Conservation (phyloP, 1,140 invertebrate species). For the Drosophila insularis region DNA sequence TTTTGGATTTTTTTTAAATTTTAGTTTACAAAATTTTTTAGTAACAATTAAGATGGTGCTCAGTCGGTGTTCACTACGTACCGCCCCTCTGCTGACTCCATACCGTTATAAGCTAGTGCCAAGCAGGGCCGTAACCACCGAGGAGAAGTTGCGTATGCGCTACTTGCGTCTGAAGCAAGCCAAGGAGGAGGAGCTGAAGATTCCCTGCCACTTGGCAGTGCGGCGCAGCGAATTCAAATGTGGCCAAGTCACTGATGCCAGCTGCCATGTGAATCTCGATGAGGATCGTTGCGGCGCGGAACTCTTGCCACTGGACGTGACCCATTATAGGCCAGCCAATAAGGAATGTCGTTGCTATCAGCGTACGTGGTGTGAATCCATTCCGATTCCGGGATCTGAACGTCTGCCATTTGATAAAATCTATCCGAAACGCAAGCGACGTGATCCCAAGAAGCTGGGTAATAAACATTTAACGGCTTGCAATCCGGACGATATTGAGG, state of each 20-base stretch:
- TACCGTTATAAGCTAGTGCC: background rate
- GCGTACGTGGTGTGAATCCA: slow-evolving; percentile 40
- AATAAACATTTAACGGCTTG: background rate
- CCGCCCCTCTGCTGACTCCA: background rate
- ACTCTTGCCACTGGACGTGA: slow-evolving; percentile 17
- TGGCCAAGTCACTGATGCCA: background rate
- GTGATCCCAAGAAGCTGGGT: background rate
- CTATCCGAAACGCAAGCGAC: slow-evolving; percentile 8
- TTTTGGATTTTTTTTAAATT: background rate
- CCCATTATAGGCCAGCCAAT: slow-evolving; percentile 33
- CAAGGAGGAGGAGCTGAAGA: too few species aligned
- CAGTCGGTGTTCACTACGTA: background rate
- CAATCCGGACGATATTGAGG: background rate
- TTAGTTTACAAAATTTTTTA: background rate
- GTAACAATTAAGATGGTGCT: background rate
- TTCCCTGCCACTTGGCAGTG: slow-evolving; percentile 7
- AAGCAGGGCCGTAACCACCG: background rate
- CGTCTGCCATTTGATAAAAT: background rate
- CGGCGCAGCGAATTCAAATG: slow-evolving; percentile 14
- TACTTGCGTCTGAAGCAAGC: background rate
- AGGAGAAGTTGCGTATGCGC: background rate
- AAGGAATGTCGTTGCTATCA: slow-evolving; percentile 27
- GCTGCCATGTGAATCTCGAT: background rate
- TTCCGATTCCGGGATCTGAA: background rate
- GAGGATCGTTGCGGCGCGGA: slow-evolving; percentile 17